Evolutionary conservation across 2,797 vertebrate species (phyloP), one percentile per base, ranked within the genome.

Genomic region (Lutjanus campechanus): DNA sequence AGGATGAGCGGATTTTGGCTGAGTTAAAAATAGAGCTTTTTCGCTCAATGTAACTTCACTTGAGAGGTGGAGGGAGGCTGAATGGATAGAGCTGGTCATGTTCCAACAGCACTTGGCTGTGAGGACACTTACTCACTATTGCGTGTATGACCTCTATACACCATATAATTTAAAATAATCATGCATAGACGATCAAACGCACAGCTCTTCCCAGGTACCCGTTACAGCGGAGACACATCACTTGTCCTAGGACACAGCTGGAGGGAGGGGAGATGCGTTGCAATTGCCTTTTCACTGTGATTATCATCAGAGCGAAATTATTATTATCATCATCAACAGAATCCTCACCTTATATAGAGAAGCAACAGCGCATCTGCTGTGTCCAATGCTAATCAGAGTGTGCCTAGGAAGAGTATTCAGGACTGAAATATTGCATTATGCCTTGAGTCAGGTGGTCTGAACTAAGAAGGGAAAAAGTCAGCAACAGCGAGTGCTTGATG

Each of bases 291-390:
- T 77, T 89, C 69, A 67, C 83, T 84, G 66, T 82, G 79, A 90
- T 87, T 83, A 84, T 85, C 80, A 85, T 84, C 83, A 87, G 75
- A 79, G 49, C 36, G 80, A 84, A 85, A 85, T 87, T 69, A 88
- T 81, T 81, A 84, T 81, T 51, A 76, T 75, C 56, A 68, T 76
- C 81, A 85, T 71, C 67, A 73, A 65, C 72, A 76, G 25, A 73
- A 72, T 84, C 66, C 79, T 82, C 36, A 82, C 40, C 63, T 69
- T 51, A 41, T 69, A 84, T 43, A 66, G 63, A 77, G 65, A 53
- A 69, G 73, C 59, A 84, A 77, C 43, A 73, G 53, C 8, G 40
- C 83, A 73, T 85, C 73, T 75, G 72, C 58, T 8, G 17, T 54
- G 73, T 76, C 76, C 66, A 77, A 29, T 19, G 2, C 41, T 72